Conservation (phyloP, 2,888 invertebrate genomes). For the Caradrina clavipalpis region DNA sequence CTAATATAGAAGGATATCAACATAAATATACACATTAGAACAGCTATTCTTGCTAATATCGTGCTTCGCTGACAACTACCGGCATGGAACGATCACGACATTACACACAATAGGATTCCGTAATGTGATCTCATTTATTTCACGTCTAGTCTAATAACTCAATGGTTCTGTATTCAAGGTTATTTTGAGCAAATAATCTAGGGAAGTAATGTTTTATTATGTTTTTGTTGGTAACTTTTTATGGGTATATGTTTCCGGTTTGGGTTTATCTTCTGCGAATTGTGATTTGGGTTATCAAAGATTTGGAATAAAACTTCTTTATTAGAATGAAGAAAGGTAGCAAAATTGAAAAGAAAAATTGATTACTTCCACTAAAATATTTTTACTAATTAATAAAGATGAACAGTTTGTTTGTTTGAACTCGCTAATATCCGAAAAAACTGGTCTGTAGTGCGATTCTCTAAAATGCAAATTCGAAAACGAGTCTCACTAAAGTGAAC, state of each 20-base stretch:
- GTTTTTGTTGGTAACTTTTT: constrained; percentile 20
- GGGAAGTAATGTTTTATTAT: constrained; percentile 15
- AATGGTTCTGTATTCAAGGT: constrained; percentile 59
- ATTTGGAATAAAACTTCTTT: too few species aligned
- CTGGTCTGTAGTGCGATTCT: too few species aligned
- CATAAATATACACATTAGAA: constrained; percentile 56
- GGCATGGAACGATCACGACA: constrained; percentile 65
- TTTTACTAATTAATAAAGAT: too few species aligned
- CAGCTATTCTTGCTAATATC: constrained; percentile 50
- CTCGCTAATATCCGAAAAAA: too few species aligned
- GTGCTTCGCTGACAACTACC: constrained; percentile 60
- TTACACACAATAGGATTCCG: constrained; percentile 64
- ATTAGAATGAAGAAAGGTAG: too few species aligned
- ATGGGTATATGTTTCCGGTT: constrained; percentile 3
- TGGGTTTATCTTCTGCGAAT: background rate
- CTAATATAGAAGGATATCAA: constrained; percentile 32
- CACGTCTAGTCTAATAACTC: constrained; percentile 59
- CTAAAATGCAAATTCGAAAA: too few species aligned
- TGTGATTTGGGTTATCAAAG: background rate
- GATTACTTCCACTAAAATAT: too few species aligned
- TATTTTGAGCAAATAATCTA: constrained; percentile 39
- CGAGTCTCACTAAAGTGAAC: too few species aligned
- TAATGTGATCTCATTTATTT: constrained; percentile 68
- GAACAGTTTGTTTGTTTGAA: too few species aligned
- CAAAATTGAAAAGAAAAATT: too few species aligned